Evolutionary conservation across 2,888 invertebrate genomes (phyloP), one percentile per base, ranked within the genome.

Genomic region (Pristionchus fissidentatus): DNA sequence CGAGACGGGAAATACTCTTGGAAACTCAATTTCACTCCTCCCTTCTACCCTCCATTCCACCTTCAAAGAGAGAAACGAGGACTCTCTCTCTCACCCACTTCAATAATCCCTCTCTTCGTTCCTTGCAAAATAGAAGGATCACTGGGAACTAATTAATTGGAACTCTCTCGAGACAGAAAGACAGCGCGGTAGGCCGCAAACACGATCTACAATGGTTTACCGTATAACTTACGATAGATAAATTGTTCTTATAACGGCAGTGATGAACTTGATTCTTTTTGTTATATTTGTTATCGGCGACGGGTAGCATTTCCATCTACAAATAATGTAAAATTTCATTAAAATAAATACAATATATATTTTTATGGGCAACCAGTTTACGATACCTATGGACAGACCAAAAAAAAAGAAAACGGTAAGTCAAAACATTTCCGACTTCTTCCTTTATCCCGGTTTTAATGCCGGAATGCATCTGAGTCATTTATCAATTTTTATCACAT

Each of bases 11-110:
- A 70, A 70, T 70, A 41, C 70, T 70, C 70, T 41, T 70, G 41
- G 70, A 70, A 70, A 70, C 70, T 70, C 70, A 70, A 70, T 70
- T 70, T 70, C 62, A 66, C 62, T 66, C 70, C 43, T 43, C 70
- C 41, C 29, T 35, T 19, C 62, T 62, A 62, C 66, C 38, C 66
- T 60, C 32, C 66, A 35, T 70, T 70, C 70, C 70, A 70, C 70
- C 70, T 70, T 70, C 70, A n/a, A 22, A 26, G 70, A 38, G 38
- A 22, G 43, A 41, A 70, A 26, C n/a, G n/a, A n/a, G n/a, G n/a
- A n/a, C n/a, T n/a, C n/a, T n/a, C n/a, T n/a, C n/a, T n/a, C n/a
- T n/a, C 70, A n/a, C n/a, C 70, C 70, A 70, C 70, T 70, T 70
- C 70, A 70, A 70, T 70, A 70, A 70, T 70, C 70, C 70, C 41